A percentile compares a stretch with the other conserved stretches of the same genome.
phyloP scores from a whole-genome alignment of 2,797 vertebrate species.

The Xenopus petersii region DNA sequence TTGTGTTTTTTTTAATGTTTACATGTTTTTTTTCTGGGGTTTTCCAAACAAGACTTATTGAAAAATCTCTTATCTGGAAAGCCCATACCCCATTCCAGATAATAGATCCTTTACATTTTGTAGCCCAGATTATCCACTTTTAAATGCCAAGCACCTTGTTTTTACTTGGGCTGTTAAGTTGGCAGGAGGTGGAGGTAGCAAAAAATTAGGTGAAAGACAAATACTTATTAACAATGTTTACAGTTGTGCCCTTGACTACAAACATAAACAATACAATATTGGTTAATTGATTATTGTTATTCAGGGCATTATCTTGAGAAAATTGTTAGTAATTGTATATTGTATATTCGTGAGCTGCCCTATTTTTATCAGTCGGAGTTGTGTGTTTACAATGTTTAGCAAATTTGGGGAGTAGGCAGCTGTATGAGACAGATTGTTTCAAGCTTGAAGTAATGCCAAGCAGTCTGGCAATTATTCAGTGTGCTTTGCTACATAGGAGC shows the following conservation, averaged over 20 bases:
- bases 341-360: too few relatives aligned
- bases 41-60: too few relatives aligned
- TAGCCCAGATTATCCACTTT: too few relatives aligned
- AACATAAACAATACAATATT: not conserved
- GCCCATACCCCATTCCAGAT: too few relatives aligned
- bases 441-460: constrained; percentile 38
- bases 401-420: constrained; percentile 42
- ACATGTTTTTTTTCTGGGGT: too few relatives aligned
- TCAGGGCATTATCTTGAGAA: constrained; percentile 36
- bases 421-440: constrained; percentile 45
- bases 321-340: constrained; percentile 12
- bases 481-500: constrained; percentile 9
- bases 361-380: not conserved
- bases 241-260: not conserved
- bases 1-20: too few relatives aligned
- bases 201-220: not conserved
- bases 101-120: too few relatives aligned
- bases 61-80: too few relatives aligned
- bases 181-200: not conserved
- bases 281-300: constrained; percentile 45
- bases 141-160: too few relatives aligned
- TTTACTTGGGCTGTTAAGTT: too few relatives aligned
- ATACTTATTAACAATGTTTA: not conserved
- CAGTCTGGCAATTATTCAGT: constrained; percentile 32
- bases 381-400: constrained; percentile 34